Evolutionary conservation across 2,888 invertebrate species (phyloP), one percentile per base, ranked within the genome.

Genomic region (Laothoe populi): DNA sequence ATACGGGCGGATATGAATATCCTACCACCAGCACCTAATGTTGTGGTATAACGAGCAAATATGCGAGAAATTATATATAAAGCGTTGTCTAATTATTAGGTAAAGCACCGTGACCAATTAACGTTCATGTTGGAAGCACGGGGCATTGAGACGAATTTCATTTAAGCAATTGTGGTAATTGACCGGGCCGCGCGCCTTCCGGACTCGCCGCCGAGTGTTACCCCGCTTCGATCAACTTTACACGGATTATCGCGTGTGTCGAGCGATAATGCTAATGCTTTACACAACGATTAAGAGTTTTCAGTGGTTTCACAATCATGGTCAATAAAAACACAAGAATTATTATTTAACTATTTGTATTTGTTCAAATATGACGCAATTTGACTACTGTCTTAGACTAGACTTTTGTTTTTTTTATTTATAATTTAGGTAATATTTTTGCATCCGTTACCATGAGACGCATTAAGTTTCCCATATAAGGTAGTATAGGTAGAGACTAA

Each of bases 141-240:
- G 77, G 76, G 79, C 81, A 82, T 79, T 78, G 82, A 88, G 87
- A 87, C 88, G 87, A 88, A 90, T 89, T 89, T 88, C 87, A 90
- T 91, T 92, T 86, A 82, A 88, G 86, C 92, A 91, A 91, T 92
- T 92, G 90, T 83, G 75, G 88, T 91, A 92, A 92, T 92, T 92
- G 90, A 83, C 77, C 81, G 78, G 82, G 81, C 82, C 76, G 75
- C 71, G 77, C 83, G 84, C 81, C 87, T 91, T 91, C 92, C 92
- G 90, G 88, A 88, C 19, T 19, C 35, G 35, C 53, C 35, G 53
- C 16, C 8, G 49, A 45, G 45, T 49, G n/a, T 44, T 16, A 53
- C 53, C 53, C 53, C 19, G 53, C 53, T 16, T 53, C 35, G 53
- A 53, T 53, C 26, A 53, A 31, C 35, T 49, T 44, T 35, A 53